Evolutionary conservation across 2,797 vertebrate genomes (phyloP), one percentile per base, ranked within the genome.

Genomic region (Enteromius viviparus): DNA sequence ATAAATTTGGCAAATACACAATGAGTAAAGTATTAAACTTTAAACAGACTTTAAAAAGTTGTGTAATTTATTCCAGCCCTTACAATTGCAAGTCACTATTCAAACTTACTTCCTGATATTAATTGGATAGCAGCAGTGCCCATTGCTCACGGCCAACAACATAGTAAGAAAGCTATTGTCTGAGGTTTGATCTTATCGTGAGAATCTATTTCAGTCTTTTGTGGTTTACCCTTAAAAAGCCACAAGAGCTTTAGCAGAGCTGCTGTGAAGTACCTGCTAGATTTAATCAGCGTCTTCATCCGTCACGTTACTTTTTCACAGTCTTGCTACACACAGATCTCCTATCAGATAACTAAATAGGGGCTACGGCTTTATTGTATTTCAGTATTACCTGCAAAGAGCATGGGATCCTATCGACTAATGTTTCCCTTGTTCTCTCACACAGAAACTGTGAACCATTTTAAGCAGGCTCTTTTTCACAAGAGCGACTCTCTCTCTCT

Each of bases 271-370:
- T n/a, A 37, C 68, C 32, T 58, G 66, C 71, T 86, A 53, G 80
- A 86, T 87, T 82, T 84, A 87, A 87, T 87, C 84, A 72, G 64
- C 55, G 17, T 85, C 75, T 78, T 88, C 81, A 81, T 51, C 78
- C 77, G 19, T 84, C 75, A 68, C 78, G 17, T 72, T 82, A 70
- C 76, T 79, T 53, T 82, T 81, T 53, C 53, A 71, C 66, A 72
- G 69, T 65, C 80, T 87, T 74, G 70, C 29, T 80, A 65, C 21
- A 66, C 83, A 84, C 68, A 64, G 66, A 88, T 81, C 78, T 85
- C 69, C 68, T 47, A 64, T 84, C 81, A 84, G 83, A 87, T 85
- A 82, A 80, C 71, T 29, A 19, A 82, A 78, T 34, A 42, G 40
- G 26, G 76, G 60, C 42, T 68, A 77, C 1, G 17, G 9, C 34